phyloP scores from a whole-genome alignment of 2,888 invertebrate genomes.

The Monoplex corrugatus region DNA sequence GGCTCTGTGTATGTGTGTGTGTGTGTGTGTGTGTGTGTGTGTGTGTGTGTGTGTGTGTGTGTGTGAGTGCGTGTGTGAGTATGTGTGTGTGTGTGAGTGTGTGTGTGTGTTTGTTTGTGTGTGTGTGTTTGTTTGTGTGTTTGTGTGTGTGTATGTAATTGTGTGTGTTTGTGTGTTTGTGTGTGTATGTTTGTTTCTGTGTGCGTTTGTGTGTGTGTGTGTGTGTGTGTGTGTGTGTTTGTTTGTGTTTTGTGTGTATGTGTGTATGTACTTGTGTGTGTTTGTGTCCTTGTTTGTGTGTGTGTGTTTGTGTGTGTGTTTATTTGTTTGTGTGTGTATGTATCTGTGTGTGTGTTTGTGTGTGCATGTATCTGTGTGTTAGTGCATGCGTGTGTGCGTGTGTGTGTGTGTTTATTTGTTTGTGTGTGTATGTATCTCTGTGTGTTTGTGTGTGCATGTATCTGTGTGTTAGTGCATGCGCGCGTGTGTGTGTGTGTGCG shows the following conservation, averaged over 20 bases:
- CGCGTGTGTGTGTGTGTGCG: neutral
- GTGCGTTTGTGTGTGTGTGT: neutral
- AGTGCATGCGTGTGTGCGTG: neutral
- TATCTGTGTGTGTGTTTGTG: neutral
- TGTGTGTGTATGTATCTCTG: slow-evolving; percentile 12
- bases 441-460: neutral
- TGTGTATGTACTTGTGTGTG: neutral
- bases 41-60: too few species aligned
- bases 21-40: neutral
- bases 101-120: neutral
- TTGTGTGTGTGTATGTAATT: neutral
- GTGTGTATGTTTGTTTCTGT: neutral
- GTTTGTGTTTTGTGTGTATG: neutral
- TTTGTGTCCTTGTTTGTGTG: neutral
- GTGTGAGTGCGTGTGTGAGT: slow-evolving; percentile 11
- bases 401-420: neutral
- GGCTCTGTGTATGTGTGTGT: neutral
- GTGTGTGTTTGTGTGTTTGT: neutral
- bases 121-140: neutral
- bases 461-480: too few species aligned
- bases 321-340: neutral
- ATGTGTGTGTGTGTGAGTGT: slow-evolving; percentile 9
- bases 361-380: neutral
- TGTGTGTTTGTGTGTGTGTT: neutral
- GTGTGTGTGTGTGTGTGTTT: neutral